Evolutionary conservation across 2,888 invertebrate genomes (phyloP).

Genomic region (Seira ritae): DNA sequence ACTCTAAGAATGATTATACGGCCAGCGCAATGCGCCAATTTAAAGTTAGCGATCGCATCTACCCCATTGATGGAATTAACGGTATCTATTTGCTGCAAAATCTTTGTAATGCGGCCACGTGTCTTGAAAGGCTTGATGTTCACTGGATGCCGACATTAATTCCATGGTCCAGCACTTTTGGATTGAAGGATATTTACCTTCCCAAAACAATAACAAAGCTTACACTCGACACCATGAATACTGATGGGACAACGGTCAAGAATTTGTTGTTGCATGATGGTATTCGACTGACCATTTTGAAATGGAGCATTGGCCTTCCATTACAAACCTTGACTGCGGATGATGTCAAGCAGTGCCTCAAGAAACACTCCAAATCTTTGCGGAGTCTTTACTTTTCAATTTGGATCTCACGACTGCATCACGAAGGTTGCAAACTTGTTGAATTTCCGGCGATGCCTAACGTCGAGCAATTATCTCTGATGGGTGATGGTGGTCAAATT

Average conservation of each 20-base stretch:
- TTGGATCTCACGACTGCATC: conserved; percentile 48
- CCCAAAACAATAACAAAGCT: conserved; percentile 46
- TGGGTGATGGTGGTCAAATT: conserved; percentile 46
- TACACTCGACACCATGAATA: conserved; percentile 45
- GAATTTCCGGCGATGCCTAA: conserved; percentile 53
- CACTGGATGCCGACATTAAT: conserved; percentile 54
- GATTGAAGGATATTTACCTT: conserved; percentile 54
- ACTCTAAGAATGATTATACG: conserved; percentile 47
- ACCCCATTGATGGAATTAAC: conserved; percentile 51
- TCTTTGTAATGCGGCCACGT: conserved; percentile 39
- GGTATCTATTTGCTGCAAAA: conserved; percentile 45
- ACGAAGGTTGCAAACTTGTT: conserved; percentile 47
- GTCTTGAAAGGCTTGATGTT: conserved; percentile 39
- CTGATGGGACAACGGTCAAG: conserved; percentile 39
- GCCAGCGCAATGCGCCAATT: conserved; percentile 42
- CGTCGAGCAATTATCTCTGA: conserved; percentile 44
- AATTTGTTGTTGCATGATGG: conserved; percentile 40
- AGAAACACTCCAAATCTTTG: conserved; percentile 43
- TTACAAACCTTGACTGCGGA: conserved; percentile 34
- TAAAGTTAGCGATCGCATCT: conserved; percentile 49
- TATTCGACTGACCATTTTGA: conserved; percentile 34
- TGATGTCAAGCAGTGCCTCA: conserved; percentile 43
- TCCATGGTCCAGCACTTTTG: conserved; percentile 49
- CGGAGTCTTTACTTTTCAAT: conserved; percentile 49
- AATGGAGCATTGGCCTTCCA: conserved; percentile 51